phyloP scores from a whole-genome alignment of 1,140 invertebrate species.

The Lordiphosa stackelbergi region DNA sequence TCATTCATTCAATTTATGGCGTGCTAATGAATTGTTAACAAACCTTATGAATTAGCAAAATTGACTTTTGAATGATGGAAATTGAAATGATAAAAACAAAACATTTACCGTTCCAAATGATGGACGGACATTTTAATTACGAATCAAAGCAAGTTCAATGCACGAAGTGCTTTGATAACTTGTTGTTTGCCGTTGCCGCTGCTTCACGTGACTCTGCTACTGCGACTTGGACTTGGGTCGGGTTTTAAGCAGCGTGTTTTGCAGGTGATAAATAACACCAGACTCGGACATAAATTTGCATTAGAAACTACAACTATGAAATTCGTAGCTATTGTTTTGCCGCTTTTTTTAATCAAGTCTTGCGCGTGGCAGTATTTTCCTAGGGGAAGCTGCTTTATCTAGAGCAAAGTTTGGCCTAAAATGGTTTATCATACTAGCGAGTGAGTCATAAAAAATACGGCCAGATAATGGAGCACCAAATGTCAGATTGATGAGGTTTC shows the following conservation, averaged over 20 bases:
- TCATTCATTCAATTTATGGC: conserved; percentile 41
- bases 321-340: too few species aligned
- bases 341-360: too few species aligned
- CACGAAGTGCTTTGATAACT: conserved; percentile 26
- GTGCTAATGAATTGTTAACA: conserved; percentile 60
- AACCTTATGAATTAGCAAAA: conserved; percentile 59
- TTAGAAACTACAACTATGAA: too few species aligned
- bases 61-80: conserved; percentile 58
- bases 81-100: conserved; percentile 21
- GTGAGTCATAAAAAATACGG: too few species aligned
- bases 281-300: background rate
- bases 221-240: conserved; percentile 4
- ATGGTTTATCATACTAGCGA: too few species aligned
- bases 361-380: too few species aligned
- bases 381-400: too few species aligned
- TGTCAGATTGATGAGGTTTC: conserved; percentile 32
- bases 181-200: conserved; percentile 12
- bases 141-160: conserved; percentile 56
- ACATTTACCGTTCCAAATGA: conserved; percentile 10
- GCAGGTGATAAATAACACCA: conserved; percentile 32
- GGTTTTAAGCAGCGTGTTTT: conserved; percentile 22
- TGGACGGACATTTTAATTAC: conserved; percentile 41
- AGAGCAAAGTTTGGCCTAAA: too few species aligned
- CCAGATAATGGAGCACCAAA: conserved; percentile 22
- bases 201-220: conserved; percentile 37